Conservation (phyloP, 2,797 vertebrate species). For the Adrianichthys oophorus region DNA sequence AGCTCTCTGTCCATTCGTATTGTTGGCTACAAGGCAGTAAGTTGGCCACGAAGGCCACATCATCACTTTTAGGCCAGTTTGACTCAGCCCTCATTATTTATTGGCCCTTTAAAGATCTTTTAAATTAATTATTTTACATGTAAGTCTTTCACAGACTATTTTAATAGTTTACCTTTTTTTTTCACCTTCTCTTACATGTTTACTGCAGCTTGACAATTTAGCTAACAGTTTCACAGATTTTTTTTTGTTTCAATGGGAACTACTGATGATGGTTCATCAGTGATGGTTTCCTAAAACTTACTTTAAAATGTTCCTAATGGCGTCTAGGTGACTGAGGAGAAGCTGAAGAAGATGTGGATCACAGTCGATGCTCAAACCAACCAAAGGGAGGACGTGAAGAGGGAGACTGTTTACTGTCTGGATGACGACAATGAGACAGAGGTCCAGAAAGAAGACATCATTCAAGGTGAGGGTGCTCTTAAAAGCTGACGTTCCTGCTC, state of each 20-base stretch:
- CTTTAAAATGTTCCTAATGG: slow-evolving; percentile 7
- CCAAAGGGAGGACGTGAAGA: slow-evolving; percentile 84
- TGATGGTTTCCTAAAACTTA: slow-evolving; percentile 1
- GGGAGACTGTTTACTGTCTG: slow-evolving; percentile 90
- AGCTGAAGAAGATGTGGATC: slow-evolving; percentile 85
- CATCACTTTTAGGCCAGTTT: neutral
- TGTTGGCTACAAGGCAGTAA: slow-evolving; percentile 92
- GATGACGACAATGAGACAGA: slow-evolving; percentile 96
- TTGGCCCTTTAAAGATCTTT: neutral
- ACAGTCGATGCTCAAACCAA: slow-evolving; percentile 87
- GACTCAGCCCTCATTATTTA: neutral
- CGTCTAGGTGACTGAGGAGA: slow-evolving; percentile 86
- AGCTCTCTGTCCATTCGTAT: slow-evolving; percentile 88
- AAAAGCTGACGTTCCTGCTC: neutral
- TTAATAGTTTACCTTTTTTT: neutral
- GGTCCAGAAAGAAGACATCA: slow-evolving; percentile 86
- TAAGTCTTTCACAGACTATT: neutral
- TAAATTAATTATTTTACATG: neutral
- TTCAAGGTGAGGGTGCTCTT: slow-evolving; percentile 82
- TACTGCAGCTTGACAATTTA: neutral
- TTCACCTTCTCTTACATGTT: neutral
- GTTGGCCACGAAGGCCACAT: slow-evolving; percentile 46
- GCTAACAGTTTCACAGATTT: neutral
- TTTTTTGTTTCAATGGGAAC: too few species aligned
- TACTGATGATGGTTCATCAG: neutral